These are phyloP conservation scores for Ecliptopera silaceata DNA, from an alignment of 2,888 invertebrate genomes.

Conservation along the genomic window DNA sequence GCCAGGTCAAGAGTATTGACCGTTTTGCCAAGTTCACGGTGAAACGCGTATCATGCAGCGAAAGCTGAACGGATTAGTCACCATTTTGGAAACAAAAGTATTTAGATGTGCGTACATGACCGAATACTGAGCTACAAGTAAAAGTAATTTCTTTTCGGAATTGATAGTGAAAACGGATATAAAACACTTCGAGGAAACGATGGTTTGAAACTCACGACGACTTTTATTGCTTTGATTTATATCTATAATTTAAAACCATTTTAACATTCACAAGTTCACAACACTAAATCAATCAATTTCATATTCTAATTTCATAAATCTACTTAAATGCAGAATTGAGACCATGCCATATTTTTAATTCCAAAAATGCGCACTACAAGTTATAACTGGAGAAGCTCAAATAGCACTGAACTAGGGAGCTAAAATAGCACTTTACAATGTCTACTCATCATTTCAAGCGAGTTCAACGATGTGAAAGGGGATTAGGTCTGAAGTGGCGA, in stretches of 20 bases:
- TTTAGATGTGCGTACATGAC: slow-evolving; percentile 14
- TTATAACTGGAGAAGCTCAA: neutral
- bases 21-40: slow-evolving; percentile 32
- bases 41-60: slow-evolving; percentile 35
- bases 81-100: slow-evolving; percentile 32
- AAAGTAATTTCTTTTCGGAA: slow-evolving; percentile 22
- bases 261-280: neutral
- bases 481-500: neutral
- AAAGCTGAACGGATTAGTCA: slow-evolving; percentile 35
- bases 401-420: no score
- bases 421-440: slow-evolving; percentile 6
- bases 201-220: neutral
- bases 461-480: slow-evolving; percentile 10
- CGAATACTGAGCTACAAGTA: slow-evolving; percentile 25
- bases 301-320: no score
- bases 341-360: neutral
- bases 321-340: no score
- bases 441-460: slow-evolving; percentile 6
- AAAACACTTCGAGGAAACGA: slow-evolving; percentile 1
- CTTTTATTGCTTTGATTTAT: no score
- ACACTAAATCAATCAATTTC: neutral
- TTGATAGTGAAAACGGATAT: slow-evolving; percentile 16
- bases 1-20: slow-evolving; percentile 34
- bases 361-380: neutral
- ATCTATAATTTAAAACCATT: neutral